Conservation (phyloP, 1,140 invertebrate species). For the Drosophila paulistorum region DNA sequence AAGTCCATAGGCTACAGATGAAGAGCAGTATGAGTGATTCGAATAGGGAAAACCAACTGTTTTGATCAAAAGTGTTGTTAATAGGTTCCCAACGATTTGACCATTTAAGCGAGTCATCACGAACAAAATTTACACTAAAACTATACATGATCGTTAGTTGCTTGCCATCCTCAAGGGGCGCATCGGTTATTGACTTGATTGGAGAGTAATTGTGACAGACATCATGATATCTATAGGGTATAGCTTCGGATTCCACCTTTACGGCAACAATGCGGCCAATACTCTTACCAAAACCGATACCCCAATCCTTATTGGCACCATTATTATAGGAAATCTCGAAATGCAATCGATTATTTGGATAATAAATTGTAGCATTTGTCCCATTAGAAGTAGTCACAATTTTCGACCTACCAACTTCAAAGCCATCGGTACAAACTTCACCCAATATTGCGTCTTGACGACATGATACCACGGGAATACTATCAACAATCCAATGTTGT, state of each 20-base stretch:
- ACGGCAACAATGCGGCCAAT: constrained; percentile 89
- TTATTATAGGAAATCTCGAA: constrained; percentile 95
- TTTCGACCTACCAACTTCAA: constrained; percentile 96
- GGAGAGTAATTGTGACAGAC: neutral
- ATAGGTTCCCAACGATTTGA: neutral
- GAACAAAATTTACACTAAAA: constrained; percentile 3
- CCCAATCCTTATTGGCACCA: constrained; percentile 91
- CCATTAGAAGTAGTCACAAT: constrained; percentile 57
- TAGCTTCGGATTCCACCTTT: constrained; percentile 87
- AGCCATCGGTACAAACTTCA: constrained; percentile 93
- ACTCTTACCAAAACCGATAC: constrained; percentile 67
- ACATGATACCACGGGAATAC: neutral
- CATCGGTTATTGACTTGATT: neutral
- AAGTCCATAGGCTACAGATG: neutral
- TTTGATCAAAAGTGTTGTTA: neutral
- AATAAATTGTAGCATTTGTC: constrained; percentile 89
- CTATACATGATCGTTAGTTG: neutral
- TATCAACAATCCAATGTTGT: constrained; percentile 9
- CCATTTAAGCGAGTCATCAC: neutral
- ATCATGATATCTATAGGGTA: constrained; percentile 87
- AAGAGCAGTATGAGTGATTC: neutral
- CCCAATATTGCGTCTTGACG: too few relatives aligned
- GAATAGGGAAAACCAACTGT: neutral
- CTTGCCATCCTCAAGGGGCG: neutral
- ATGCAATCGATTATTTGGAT: constrained; percentile 98